phyloP scores from a whole-genome alignment of 2,113 vertebrate genomes.

The Python bivittatus region DNA sequence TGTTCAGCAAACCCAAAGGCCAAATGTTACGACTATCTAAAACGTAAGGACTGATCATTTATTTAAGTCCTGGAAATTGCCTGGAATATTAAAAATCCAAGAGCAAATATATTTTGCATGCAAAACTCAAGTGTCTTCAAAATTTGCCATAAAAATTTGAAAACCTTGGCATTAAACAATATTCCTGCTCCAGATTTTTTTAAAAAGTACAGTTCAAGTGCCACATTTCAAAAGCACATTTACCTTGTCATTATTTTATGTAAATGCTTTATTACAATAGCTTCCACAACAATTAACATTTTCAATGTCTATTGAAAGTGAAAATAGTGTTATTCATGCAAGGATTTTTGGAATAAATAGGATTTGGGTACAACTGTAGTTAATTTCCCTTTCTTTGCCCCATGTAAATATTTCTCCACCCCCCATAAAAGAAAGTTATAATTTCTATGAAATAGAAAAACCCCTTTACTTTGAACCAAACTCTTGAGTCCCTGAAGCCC shows the following conservation, averaged over 20 bases:
- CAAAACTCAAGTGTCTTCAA: not conserved
- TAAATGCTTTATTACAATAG: not conserved
- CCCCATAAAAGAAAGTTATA: not conserved
- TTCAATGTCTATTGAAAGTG: not conserved
- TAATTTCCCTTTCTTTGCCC: not conserved
- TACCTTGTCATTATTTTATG: not conserved
- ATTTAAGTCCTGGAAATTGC: conserved; percentile 58
- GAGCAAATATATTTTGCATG: not conserved
- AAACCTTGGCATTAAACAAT: not conserved
- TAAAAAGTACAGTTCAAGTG: not conserved
- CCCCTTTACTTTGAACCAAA: not conserved
- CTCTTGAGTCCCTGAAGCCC: not conserved
- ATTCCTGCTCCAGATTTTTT: not conserved
- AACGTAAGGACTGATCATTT: conserved; percentile 62
- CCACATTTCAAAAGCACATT: not conserved
- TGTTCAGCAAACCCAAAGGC: conserved; percentile 54
- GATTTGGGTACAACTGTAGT: not conserved
- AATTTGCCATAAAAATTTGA: not conserved
- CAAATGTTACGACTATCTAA: conserved; percentile 55
- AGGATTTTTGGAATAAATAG: not conserved
- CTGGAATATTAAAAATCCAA: conserved; percentile 55
- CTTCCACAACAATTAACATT: conserved; percentile 47
- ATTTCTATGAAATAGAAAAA: not conserved
- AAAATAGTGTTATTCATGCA: not conserved
- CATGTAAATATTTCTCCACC: not conserved